Percentiles rank a stretch among this genome's conserved stretches.
These are phyloP conservation scores for Leptobrachium ailaonicum DNA, from an alignment of 2,113 vertebrate genomes.

Conservation along the genomic window DNA sequence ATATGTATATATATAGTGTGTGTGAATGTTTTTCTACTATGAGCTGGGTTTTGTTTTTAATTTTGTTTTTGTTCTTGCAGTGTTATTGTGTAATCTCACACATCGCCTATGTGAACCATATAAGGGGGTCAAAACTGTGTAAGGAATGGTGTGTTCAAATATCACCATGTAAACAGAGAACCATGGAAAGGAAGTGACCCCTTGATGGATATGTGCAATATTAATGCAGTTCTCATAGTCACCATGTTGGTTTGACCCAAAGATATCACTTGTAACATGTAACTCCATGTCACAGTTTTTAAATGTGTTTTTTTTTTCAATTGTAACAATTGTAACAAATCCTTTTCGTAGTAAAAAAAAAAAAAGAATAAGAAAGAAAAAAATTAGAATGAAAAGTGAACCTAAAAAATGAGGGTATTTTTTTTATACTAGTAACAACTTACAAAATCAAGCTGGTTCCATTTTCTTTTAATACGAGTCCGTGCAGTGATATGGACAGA, in stretches of 20 bases:
- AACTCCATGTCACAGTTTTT: constrained; percentile 52
- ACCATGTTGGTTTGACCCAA: constrained; percentile 53
- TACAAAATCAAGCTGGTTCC: constrained; percentile 6
- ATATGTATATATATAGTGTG: too few relatives aligned
- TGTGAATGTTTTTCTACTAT: too few relatives aligned
- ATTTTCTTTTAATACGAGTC: constrained; percentile 21
- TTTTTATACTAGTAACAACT: constrained; percentile 30
- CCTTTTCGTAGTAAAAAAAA: constrained; percentile 27
- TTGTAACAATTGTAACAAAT: constrained; percentile 49
- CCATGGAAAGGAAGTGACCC: constrained; percentile 1
- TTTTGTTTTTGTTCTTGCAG: too few relatives aligned
- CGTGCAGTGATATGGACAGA: constrained; percentile 30
- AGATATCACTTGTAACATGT: constrained; percentile 43
- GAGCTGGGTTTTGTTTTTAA: too few relatives aligned
- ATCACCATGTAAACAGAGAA: constrained; percentile 13
- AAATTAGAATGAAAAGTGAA: too few relatives aligned
- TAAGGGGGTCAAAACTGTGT: too few relatives aligned
- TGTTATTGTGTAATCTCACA: too few relatives aligned
- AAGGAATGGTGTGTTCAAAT: constrained; percentile 8
- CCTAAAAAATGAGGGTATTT: background rate
- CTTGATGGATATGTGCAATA: constrained; percentile 19
- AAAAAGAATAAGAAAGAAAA: constrained; percentile 7
- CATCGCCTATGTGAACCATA: too few relatives aligned
- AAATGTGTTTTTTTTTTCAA: background rate
- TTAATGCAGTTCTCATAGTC: background rate